Conservation (phyloP, 1,140 invertebrate genomes). For the Leptinotarsa defecta region DNA sequence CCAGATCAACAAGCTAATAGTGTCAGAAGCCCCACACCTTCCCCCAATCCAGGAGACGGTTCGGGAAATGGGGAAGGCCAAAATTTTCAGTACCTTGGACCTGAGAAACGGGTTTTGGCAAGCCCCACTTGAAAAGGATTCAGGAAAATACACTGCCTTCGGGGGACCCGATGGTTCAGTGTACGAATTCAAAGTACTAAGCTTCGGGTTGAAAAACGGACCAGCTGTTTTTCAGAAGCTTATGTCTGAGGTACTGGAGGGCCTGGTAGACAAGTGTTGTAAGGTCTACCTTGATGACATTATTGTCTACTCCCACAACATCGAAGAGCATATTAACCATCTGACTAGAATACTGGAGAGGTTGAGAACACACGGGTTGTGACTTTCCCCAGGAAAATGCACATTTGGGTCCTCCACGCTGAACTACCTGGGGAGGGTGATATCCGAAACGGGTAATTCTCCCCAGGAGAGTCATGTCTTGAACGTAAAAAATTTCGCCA, state of each 20-base stretch:
- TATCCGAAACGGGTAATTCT: no score
- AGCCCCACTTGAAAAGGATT: neutral
- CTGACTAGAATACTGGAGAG: conserved; percentile 19
- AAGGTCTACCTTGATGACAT: conserved; percentile 35
- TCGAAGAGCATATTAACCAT: conserved; percentile 7
- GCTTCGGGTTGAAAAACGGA: no score
- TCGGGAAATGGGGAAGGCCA: conserved; percentile 17
- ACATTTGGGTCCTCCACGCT: no score
- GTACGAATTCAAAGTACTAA: no score
- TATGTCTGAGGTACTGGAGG: conserved; percentile 27
- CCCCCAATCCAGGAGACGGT: conserved; percentile 6
- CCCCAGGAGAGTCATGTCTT: no score
- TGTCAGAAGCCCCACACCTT: no score
- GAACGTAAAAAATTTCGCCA: no score
- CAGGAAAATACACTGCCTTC: no score
- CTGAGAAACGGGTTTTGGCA: conserved; percentile 47
- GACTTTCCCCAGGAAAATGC: conserved; percentile 18
- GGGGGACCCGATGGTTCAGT: no score
- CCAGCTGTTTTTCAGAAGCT: no score
- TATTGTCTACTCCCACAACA: neutral
- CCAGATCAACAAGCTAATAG: no score
- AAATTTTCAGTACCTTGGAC: conserved; percentile 37
- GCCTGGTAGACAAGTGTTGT: conserved; percentile 24
- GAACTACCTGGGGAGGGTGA: no score
- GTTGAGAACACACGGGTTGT: neutral